These are phyloP conservation scores for Orchesella cincta DNA, from an alignment of 1,140 invertebrate species.

Conservation along the genomic window DNA sequence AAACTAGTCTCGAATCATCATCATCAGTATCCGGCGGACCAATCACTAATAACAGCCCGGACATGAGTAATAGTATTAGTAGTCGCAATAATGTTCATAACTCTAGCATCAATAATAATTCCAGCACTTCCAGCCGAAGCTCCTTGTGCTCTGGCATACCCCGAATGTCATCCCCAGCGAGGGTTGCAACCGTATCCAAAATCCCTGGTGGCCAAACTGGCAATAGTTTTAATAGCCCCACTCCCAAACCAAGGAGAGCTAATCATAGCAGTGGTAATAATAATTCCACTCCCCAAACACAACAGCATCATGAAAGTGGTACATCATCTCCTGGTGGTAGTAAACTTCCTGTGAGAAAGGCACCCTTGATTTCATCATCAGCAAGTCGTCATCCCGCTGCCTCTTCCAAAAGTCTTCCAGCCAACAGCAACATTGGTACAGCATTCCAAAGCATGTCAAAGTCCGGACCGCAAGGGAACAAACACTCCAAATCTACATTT, in stretches of 20 bases:
- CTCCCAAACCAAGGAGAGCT: background rate
- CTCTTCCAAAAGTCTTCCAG: conserved; percentile 20
- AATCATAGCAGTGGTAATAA: background rate
- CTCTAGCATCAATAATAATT: background rate
- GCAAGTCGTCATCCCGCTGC: conserved; percentile 9
- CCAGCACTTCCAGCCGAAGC: conserved; percentile 1
- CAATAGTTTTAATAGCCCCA: background rate
- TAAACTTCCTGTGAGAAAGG: background rate
- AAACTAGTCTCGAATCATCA: conserved; percentile 12
- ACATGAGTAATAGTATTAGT: conserved; percentile 14
- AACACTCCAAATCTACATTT: conserved; percentile 17
- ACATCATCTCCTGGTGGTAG: too few species aligned
- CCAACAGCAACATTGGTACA: conserved; percentile 12
- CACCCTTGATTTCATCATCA: background rate
- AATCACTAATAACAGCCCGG: conserved; percentile 1
- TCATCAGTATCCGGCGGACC: background rate
- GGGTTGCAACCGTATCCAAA: background rate
- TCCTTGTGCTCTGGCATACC: background rate
- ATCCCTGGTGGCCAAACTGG: conserved; percentile 13
- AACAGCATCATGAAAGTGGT: background rate
- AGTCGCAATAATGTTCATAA: background rate
- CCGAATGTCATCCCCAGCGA: background rate
- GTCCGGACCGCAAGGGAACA: conserved; percentile 6
- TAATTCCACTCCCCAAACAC: background rate
- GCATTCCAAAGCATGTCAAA: conserved; percentile 24